Evolutionary conservation across 2,888 invertebrate genomes (phyloP), one percentile per base, ranked within the genome.

Genomic region (Sinotaia quadrata): DNA sequence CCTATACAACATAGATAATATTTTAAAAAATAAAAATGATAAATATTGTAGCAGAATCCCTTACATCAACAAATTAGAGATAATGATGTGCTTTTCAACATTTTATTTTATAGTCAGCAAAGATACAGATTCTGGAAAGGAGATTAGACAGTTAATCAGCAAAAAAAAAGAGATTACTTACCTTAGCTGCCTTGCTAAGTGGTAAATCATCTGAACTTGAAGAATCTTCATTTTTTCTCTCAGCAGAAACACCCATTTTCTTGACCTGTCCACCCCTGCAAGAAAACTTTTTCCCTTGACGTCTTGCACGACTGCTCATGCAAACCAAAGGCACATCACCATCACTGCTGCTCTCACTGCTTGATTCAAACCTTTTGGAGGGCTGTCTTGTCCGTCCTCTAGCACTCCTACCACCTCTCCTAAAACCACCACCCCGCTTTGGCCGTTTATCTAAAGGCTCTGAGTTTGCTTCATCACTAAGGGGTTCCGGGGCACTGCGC

Each of bases 391-490:
- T 37, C 10, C 62, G 36, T 15, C 68, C 52, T 0, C 67, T 51
- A 37, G 62, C 61, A 2, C 61, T 62, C n/a, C 68, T 70, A 37
- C 67, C 54, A 18, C 65, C 37, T 33, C 65, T 52, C 27, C 37
- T 65, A n/a, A n/a, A n/a, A 5, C 29, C 29, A 5, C 68, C 67
- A 8, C 66, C 65, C 18, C 57, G 71, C 27, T 47, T 63, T 27
- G 71, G 68, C 21, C 62, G 65, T 34, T 73, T 73, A 5, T 71
- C 73, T n/a, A 66, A 52, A 8, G 73, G 73, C 21, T 66, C 73
- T 4, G 68, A 44, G 18, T 71, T 66, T 10, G 49, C 10, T 4
- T 73, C 73, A 36, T 71, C 73, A 37, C 63, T 71, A 7, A 24
- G 70, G 10, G 62, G 49, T n/a, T 71, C 66, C 18, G 73, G 70